Percentiles rank a stretch among this genome's conserved stretches.
Evolutionary conservation across 35 echinoderm and acorn worm species (phyloP).

Genomic region (Patiria miniata): DNA sequence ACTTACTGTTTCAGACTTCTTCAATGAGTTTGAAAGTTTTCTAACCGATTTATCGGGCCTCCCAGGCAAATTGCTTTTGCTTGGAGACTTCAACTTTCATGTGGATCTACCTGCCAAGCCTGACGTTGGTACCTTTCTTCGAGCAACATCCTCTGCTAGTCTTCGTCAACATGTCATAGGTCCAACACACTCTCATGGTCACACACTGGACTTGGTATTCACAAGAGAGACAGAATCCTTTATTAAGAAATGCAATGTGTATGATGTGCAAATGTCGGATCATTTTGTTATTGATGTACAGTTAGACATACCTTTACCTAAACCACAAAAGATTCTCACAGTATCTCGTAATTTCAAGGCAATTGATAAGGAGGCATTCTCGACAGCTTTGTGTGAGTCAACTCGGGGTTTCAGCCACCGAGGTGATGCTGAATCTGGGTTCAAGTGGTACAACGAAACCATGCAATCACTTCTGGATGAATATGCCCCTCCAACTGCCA

Average conservation of each 20-base stretch:
- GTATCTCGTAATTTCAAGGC: not conserved
- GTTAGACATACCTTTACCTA: not conserved
- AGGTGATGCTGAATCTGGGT: constrained; percentile 35
- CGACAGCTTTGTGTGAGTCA: not conserved
- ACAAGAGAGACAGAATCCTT: constrained; percentile 18
- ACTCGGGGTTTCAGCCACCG: not conserved
- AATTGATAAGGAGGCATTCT: constrained; percentile 16
- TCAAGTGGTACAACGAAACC: constrained; percentile 18
- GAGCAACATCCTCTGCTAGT: constrained; percentile 14
- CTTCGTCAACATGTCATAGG: constrained; percentile 48
- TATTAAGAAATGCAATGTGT: constrained; percentile 7
- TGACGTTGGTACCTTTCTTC: constrained; percentile 38
- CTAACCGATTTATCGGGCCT: constrained; percentile 20
- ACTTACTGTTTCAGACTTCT: constrained; percentile 19
- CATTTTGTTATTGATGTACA: not conserved
- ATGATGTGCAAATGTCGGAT: constrained; percentile 2
- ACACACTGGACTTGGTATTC: constrained; percentile 60
- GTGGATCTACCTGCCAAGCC: constrained; percentile 17
- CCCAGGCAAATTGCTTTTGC: constrained; percentile 2
- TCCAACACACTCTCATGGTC: constrained; percentile 58
- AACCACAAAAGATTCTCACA: not conserved
- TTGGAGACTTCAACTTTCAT: constrained; percentile 52
- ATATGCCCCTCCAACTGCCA: constrained; percentile 29
- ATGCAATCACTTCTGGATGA: constrained; percentile 14
- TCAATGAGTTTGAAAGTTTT: constrained; percentile 47